These are phyloP conservation scores for Temnothorax longispinosus DNA, from an alignment of 1,140 invertebrate genomes.

Conservation along the genomic window DNA sequence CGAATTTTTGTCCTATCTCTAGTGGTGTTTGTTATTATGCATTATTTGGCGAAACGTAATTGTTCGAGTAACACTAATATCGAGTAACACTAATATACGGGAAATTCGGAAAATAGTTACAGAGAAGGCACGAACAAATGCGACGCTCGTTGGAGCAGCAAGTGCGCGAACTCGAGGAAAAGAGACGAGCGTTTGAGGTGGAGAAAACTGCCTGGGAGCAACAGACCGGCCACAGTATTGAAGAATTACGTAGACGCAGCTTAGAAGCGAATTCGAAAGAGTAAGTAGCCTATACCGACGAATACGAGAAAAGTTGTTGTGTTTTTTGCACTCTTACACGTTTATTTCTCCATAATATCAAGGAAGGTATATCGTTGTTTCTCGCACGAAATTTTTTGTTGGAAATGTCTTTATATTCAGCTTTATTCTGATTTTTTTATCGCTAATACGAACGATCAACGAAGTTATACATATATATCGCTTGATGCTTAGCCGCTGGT, in stretches of 20 bases:
- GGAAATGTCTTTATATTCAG: background rate
- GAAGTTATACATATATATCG: conserved; percentile 8
- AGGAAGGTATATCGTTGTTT: conserved; percentile 32
- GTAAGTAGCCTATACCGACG: conserved; percentile 86
- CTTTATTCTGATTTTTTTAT: conserved; percentile 31
- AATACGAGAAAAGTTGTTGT: background rate
- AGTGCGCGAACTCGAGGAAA: conserved; percentile 96
- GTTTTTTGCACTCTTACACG: conserved; percentile 40
- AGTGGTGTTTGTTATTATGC: background rate
- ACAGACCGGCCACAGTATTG: conserved; percentile 94
- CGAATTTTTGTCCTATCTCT: background rate
- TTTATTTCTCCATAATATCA: conserved; percentile 30
- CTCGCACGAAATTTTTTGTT: conserved; percentile 27
- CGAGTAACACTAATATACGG: background rate
- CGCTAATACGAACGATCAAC: conserved; percentile 31
- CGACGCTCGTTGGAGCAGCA: conserved; percentile 92
- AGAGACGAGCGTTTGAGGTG: conserved; percentile 93
- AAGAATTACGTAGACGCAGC: conserved; percentile 93
- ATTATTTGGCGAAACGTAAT: background rate
- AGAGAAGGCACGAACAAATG: conserved; percentile 90
- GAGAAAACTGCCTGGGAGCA: conserved; percentile 96
- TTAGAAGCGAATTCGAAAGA: conserved; percentile 95
- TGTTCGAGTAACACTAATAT: background rate
- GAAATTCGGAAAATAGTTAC: conserved; percentile 84
- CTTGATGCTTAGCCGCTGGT: conserved; percentile 33